Conservation (phyloP, 2,888 invertebrate species). For the Podotricha telesiphe region DNA sequence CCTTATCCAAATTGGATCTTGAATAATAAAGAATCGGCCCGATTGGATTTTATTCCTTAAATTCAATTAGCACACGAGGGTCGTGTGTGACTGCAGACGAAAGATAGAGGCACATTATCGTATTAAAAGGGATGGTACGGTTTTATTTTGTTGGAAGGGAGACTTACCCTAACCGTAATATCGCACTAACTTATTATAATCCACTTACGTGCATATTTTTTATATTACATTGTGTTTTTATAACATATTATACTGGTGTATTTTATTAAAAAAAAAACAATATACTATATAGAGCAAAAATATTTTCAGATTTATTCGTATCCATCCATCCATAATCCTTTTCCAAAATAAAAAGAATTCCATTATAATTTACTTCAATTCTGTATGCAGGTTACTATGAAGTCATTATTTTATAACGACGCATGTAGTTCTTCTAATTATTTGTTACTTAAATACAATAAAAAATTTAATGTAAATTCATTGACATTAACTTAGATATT, state of each 20-base stretch:
- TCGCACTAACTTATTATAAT: constrained; percentile 39
- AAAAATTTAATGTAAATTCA: no score
- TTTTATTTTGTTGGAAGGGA: constrained; percentile 59
- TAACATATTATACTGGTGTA: neutral
- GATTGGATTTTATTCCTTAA: constrained; percentile 85
- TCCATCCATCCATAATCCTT: no score
- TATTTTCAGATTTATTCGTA: no score
- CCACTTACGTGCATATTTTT: constrained; percentile 30
- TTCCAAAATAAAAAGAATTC: no score
- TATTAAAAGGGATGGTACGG: constrained; percentile 77
- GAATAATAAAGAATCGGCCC: constrained; percentile 85
- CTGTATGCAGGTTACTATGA: no score
- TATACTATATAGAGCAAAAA: no score
- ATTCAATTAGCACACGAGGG: constrained; percentile 84
- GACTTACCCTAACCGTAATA: constrained; percentile 48
- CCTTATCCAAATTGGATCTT: constrained; percentile 85
- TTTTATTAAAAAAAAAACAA: no score
- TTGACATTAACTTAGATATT: no score
- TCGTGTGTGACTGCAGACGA: constrained; percentile 82
- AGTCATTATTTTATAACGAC: no score
- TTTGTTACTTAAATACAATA: no score
- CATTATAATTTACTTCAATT: no score
- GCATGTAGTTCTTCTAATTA: no score
- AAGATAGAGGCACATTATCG: constrained; percentile 81
- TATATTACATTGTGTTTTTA: constrained; percentile 7